Evolutionary conservation across 1,140 invertebrate genomes (phyloP).

Genomic region (Microplitis mediator): DNA sequence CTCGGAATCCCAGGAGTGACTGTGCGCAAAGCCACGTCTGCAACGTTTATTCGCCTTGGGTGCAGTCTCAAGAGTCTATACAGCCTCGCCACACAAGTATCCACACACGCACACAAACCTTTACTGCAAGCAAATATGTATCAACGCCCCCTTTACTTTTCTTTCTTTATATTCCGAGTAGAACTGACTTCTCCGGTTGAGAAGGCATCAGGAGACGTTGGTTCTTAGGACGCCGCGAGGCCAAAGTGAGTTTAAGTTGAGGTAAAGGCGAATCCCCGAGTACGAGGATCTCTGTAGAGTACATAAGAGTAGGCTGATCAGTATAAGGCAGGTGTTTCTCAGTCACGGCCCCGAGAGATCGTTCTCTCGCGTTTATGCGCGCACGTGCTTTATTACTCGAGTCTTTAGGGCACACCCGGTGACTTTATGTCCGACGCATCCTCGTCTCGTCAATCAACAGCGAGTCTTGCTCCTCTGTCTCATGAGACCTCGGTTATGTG

Average conservation of each 20-base stretch:
- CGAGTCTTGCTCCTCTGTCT: slow-evolving; percentile 23
- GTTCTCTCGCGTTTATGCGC: slow-evolving; percentile 55
- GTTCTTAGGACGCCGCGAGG: neutral
- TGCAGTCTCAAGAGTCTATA: slow-evolving; percentile 7
- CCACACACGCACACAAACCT: neutral
- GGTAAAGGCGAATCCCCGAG: neutral
- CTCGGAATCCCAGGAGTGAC: slow-evolving; percentile 6
- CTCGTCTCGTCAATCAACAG: slow-evolving; percentile 54
- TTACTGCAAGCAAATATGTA: slow-evolving; percentile 15
- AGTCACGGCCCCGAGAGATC: slow-evolving; percentile 30
- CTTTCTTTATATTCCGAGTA: neutral
- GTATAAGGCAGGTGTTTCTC: slow-evolving; percentile 50
- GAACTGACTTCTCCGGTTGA: neutral
- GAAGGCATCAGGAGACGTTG: neutral
- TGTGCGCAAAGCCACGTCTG: neutral
- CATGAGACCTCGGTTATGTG: neutral
- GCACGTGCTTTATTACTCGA: slow-evolving; percentile 57
- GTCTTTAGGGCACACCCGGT: slow-evolving; percentile 47
- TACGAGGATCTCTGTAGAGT: neutral
- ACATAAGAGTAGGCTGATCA: slow-evolving; percentile 1
- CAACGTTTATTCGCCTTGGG: slow-evolving; percentile 18
- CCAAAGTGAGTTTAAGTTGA: neutral
- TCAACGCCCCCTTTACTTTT: slow-evolving; percentile 1
- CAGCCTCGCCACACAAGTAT: neutral
- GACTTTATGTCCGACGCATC: slow-evolving; percentile 41